phyloP scores from a whole-genome alignment of 1,140 invertebrate species.

The Dolichoris vasculosae region DNA sequence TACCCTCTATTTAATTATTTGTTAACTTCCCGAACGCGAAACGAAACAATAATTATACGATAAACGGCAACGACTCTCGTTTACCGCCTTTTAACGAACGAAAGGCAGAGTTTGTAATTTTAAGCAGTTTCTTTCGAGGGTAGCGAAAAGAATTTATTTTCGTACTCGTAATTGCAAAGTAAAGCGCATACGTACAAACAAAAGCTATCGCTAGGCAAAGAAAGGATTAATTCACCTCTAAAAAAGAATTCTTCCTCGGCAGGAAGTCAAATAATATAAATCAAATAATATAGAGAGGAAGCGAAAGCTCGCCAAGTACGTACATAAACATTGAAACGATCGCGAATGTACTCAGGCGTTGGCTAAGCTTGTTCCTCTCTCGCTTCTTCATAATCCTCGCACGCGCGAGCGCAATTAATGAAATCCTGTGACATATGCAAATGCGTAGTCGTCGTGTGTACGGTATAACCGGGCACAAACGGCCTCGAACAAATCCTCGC shows the following conservation, averaged over 20 bases:
- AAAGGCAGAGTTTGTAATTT: not conserved
- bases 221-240: constrained; percentile 14
- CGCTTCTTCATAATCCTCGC: constrained; percentile 20
- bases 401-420: constrained; percentile 41
- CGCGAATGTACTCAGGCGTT: constrained; percentile 17
- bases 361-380: not conserved
- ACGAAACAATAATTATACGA: not conserved
- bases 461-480: not conserved
- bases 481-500: constrained; percentile 21
- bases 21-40: not conserved
- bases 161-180: not conserved
- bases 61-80: not conserved
- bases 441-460: constrained; percentile 11
- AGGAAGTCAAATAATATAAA: not conserved
- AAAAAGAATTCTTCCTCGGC: not conserved
- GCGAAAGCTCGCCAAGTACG: not conserved
- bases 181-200: constrained; percentile 36
- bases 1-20: not conserved
- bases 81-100: not conserved
- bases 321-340: constrained; percentile 40
- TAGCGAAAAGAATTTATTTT: constrained; percentile 28
- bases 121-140: not conserved
- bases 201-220: not conserved
- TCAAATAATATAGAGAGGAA: not conserved
- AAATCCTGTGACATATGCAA: constrained; percentile 53